Evolutionary conservation across 2,113 vertebrate species (phyloP).

Genomic region (Diphyllodes magnificus): DNA sequence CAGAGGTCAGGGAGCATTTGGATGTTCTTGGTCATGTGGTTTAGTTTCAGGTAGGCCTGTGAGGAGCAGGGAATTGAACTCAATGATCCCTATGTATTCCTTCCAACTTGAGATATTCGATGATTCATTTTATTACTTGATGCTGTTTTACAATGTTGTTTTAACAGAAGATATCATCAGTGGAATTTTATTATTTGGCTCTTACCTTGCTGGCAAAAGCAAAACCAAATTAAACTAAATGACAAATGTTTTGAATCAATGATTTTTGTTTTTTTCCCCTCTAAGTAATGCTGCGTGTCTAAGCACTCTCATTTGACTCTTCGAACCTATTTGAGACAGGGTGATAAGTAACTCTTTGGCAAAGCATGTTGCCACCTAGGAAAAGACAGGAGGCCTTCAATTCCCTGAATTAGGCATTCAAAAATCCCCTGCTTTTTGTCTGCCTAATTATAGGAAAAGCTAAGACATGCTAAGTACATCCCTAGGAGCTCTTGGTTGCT

Average conservation of each 20-base stretch:
- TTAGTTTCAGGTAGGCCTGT: not conserved
- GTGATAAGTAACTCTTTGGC: not conserved
- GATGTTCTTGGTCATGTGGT: not conserved
- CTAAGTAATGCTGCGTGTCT: not conserved
- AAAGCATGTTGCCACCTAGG: not conserved
- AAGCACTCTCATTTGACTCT: not conserved
- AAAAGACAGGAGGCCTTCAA: not conserved
- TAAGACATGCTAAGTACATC: not conserved
- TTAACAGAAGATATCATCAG: not conserved
- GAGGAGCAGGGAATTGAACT: not conserved
- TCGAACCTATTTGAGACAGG: not conserved
- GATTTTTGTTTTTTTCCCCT: not conserved
- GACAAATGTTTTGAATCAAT: not conserved
- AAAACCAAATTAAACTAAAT: not conserved
- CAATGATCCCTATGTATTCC: not conserved
- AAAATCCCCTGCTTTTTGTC: not conserved
- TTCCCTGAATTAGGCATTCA: not conserved
- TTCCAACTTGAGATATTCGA: not conserved
- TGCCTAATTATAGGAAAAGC: not conserved
- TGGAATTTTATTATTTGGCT: not conserved
- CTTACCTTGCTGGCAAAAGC: not conserved
- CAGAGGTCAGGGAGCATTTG: not conserved
- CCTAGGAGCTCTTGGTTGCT: not conserved
- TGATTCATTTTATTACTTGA: not conserved
- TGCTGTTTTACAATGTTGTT: not conserved